These are phyloP conservation scores for Neodiprion fabricii DNA, from an alignment of 1,140 invertebrate genomes.

Conservation along the genomic window DNA sequence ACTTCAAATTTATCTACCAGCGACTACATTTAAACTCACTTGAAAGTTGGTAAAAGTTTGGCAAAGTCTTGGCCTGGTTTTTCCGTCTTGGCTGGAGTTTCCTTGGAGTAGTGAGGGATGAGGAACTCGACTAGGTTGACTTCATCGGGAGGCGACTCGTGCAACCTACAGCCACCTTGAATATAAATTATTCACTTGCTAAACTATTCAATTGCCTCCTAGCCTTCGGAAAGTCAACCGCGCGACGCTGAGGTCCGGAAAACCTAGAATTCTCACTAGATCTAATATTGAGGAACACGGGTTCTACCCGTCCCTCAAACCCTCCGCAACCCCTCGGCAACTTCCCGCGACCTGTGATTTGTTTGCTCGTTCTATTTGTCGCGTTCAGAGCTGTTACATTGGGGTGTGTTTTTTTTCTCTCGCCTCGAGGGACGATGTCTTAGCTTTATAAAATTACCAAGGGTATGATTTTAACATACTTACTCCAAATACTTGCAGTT, in stretches of 20 bases:
- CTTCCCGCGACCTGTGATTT: not conserved
- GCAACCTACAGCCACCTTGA: not conserved
- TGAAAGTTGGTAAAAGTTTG: not conserved
- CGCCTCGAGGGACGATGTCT: no score
- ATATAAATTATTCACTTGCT: not conserved
- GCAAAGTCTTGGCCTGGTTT: not conserved
- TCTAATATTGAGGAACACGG: not conserved
- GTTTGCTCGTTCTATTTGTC: no score
- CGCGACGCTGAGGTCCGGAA: not conserved
- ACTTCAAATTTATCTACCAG: no score
- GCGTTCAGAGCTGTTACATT: no score
- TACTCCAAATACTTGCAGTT: no score
- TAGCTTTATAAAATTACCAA: no score
- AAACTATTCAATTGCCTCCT: constrained; percentile 5
- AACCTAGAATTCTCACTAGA: not conserved
- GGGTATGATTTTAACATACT: no score
- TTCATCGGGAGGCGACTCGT: no score
- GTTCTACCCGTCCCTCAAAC: not conserved
- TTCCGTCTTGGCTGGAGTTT: not conserved
- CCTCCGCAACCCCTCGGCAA: not conserved
- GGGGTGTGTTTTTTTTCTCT: no score
- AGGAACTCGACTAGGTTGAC: not conserved
- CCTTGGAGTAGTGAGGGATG: not conserved
- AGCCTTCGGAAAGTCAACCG: not conserved
- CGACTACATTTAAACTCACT: not conserved